These are phyloP conservation scores for Tetrax tetrax DNA, from an alignment of 2,113 vertebrate genomes.

Conservation along the genomic window DNA sequence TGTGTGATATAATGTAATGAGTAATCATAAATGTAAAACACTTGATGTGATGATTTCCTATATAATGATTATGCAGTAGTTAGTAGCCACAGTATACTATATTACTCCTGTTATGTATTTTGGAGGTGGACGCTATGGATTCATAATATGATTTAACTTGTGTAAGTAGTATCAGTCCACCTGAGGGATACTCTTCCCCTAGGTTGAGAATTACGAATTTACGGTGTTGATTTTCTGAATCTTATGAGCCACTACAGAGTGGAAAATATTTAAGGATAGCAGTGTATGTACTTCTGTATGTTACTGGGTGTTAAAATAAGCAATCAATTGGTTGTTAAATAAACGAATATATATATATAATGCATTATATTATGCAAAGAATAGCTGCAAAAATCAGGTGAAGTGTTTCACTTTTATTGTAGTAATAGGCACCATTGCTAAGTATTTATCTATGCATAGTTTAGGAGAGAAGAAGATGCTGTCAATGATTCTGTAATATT, in stretches of 20 bases:
- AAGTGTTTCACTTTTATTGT: constrained; percentile 59
- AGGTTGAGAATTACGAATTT: constrained; percentile 33
- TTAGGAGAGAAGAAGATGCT: constrained; percentile 69
- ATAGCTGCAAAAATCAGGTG: constrained; percentile 60
- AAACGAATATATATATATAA: constrained; percentile 42
- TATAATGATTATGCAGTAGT: constrained; percentile 63
- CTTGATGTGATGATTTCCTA: constrained; percentile 51
- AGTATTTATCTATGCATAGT: constrained; percentile 72
- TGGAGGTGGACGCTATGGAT: constrained; percentile 53
- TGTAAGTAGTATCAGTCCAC: constrained; percentile 44
- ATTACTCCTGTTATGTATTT: constrained; percentile 67
- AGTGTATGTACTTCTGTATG: constrained; percentile 59
- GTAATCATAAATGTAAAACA: constrained; percentile 63
- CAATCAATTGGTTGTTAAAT: constrained; percentile 39
- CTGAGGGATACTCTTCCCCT: constrained; percentile 42
- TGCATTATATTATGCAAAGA: constrained; percentile 52
- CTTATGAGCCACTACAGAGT: constrained; percentile 55
- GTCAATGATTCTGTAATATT: constrained; percentile 72
- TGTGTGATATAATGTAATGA: constrained; percentile 54
- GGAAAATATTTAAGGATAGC: constrained; percentile 71
- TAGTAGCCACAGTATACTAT: constrained; percentile 59
- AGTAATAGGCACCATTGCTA: constrained; percentile 63
- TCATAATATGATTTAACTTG: constrained; percentile 41
- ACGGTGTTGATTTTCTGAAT: constrained; percentile 38
- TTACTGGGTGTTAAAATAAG: constrained; percentile 66